Evolutionary conservation across 2,797 vertebrate genomes (phyloP), one percentile per base, ranked within the genome.

Genomic region (Lerista edwardsae): DNA sequence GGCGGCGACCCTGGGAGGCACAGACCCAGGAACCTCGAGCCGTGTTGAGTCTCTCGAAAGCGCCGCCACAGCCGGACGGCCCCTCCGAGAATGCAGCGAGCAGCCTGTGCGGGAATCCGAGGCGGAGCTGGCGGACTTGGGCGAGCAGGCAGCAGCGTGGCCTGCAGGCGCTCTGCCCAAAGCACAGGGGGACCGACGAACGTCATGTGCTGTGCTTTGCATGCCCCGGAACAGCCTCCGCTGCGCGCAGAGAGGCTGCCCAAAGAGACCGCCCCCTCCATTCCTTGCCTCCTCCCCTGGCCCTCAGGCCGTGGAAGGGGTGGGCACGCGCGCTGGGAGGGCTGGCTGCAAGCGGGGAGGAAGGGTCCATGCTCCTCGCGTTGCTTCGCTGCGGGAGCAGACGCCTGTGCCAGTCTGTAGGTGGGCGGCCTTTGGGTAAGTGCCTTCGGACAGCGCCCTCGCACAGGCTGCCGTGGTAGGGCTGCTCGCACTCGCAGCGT

Each of bases 381-480:
- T n/a, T n/a, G n/a, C n/a, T n/a, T n/a, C n/a, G n/a, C n/a, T n/a
- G n/a, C n/a, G n/a, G n/a, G 8, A 4, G 2, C 68, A 27, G 5
- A 31, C 31, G 21, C 44, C 41, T 2, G 4, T 25, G 23, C 41
- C 31, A 27, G 12, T n/a, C n/a, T n/a, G n/a, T n/a, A n/a, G n/a
- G n/a, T n/a, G n/a, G n/a, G n/a, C n/a, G n/a, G 31, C 31, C 34
- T 29, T 23, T 7, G 75, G 80, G 69, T 78, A 64, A 73, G 44
- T 29, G 36, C 27, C 29, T 72, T 57, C 74, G 25, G 19, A 51
- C 85, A 59, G 74, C 62, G 2, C 59, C 71, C 3, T 2, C 19
- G 64, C 82, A 62, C 86, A 88, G 87, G 68, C 29, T 75, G 83
- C 31, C 25, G 31, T 3, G 29, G 19, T 39, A 51, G 79, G n/a